Percentiles rank a stretch among this genome's conserved stretches.
phyloP scores from a whole-genome alignment of 2,113 vertebrate species.

The Pelecanoides urinatrix region DNA sequence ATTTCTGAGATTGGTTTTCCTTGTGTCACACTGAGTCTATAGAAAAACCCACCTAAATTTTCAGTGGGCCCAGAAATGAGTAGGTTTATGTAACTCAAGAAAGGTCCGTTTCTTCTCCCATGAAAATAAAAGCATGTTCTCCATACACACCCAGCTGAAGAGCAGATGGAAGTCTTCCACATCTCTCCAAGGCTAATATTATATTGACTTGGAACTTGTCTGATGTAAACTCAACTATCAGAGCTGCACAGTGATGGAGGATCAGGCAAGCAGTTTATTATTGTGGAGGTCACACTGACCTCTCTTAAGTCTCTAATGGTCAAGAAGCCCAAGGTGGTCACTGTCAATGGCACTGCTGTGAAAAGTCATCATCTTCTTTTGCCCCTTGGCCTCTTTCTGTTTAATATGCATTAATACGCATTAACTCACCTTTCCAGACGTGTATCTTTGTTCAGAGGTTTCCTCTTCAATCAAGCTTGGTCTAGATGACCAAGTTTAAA shows the following conservation, averaged over 20 bases:
- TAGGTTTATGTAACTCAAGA: not conserved
- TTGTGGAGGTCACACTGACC: not conserved
- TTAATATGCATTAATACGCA: not conserved
- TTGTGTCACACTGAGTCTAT: not conserved
- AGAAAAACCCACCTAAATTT: not conserved
- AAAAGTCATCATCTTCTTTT: not conserved
- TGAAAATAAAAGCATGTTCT: not conserved
- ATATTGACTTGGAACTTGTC: not conserved
- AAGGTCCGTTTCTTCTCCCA: not conserved
- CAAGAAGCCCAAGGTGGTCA: not conserved
- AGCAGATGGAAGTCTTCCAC: not conserved
- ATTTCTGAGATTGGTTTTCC: not conserved
- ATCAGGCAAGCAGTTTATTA: not conserved
- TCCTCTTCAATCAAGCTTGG: not conserved
- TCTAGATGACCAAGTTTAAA: not conserved
- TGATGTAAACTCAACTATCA: fast-evolving
- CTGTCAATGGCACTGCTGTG: not conserved
- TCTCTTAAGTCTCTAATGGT: not conserved
- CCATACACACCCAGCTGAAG: not conserved
- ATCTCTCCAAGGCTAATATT: not conserved
- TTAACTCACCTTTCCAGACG: not conserved
- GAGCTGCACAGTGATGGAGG: not conserved
- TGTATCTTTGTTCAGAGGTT: not conserved
- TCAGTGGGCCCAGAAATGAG: not conserved
- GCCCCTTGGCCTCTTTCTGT: not conserved